Evolutionary conservation across 2,113 vertebrate genomes (phyloP).

Genomic region (Ictidomys tridecemlineatus): DNA sequence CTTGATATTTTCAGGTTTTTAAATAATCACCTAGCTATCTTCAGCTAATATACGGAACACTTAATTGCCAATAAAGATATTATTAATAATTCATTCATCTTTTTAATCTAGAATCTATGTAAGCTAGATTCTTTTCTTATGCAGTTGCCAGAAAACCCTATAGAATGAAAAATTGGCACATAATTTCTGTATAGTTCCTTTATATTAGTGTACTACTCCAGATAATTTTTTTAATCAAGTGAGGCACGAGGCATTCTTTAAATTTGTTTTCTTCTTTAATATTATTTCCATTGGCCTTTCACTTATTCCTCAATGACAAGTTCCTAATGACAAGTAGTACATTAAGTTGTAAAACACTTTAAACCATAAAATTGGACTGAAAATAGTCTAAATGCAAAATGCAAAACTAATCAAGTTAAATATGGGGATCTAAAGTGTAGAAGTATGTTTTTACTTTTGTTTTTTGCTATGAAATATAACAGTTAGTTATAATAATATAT

Average conservation of each 20-base stretch:
- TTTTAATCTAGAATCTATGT: neutral
- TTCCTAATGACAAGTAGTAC: conserved; percentile 59
- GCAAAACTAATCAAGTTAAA: conserved; percentile 81
- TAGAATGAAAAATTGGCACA: neutral
- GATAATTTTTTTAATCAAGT: neutral
- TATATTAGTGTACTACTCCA: conserved; percentile 5
- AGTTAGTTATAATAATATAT: conserved; percentile 77
- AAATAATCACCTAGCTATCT: neutral
- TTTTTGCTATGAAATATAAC: conserved; percentile 62
- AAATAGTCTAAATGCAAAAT: conserved; percentile 75
- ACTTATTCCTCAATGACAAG: neutral
- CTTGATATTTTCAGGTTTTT: conserved; percentile 51
- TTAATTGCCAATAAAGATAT: conserved; percentile 38
- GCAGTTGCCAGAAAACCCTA: neutral
- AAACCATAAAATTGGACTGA: conserved; percentile 17
- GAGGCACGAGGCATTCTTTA: neutral
- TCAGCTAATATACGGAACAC: conserved; percentile 28
- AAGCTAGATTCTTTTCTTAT: neutral
- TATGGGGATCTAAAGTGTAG: conserved; percentile 70
- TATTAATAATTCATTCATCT: neutral
- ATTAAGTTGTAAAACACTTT: conserved; percentile 50
- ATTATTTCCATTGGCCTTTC: neutral
- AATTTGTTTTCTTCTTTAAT: neutral
- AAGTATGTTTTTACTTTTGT: conserved; percentile 78
- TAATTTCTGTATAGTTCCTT: neutral